Base-by-base conservation (phyloP, 2,113 vertebrate genomes). In the Vulpes ferrilata region DNA sequence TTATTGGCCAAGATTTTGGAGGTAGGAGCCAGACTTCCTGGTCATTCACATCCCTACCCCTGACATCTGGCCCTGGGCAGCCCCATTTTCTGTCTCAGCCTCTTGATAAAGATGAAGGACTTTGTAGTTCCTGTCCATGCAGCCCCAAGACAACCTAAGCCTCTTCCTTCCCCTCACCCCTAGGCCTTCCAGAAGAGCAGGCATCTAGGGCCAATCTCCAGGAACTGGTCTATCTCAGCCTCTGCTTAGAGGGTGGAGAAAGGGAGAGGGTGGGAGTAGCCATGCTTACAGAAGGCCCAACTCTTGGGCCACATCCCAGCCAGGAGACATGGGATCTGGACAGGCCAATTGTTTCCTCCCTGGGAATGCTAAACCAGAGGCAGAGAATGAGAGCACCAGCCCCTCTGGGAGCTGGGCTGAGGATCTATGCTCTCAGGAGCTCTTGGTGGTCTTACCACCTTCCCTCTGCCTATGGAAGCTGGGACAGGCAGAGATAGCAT, bases 221-320 rank as follows among this genome's bases (percentile, higher is more conserved):
- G 20, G 2, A 27, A 62, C 11, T 0, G 35, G 32, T 64, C 53
- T 38, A 60, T 9, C 20, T 60, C 53, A 57, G 35, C 55, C 69
- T 55, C 48, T 5, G 74, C 17, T 38, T 16, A 13, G 65, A 65
- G 38, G 16, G 27, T 0, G 4, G 27, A 82, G 15, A 80, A n/a
- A 64, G 60, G 19, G 64, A 19, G 51, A 17, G 25, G 9, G 60
- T 2, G 27, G 55, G 35, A 3, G 16, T 43, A 79, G 76, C 69
- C 57, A 4, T 10, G 1, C 17, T 11, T n/a, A 60, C 13, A 8
- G 15, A 43, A 57, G 30, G 74, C 22, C 55, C 20, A 12, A 12
- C 32, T 27, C 32, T 38, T 3, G 0, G 51, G 35, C n/a, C 53
- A 27, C 23, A 2, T 5, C 3, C 0, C 1, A 3, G 82, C 86